Evolutionary conservation across 1,140 invertebrate genomes (phyloP).

Genomic region (Lepidurus couesii): DNA sequence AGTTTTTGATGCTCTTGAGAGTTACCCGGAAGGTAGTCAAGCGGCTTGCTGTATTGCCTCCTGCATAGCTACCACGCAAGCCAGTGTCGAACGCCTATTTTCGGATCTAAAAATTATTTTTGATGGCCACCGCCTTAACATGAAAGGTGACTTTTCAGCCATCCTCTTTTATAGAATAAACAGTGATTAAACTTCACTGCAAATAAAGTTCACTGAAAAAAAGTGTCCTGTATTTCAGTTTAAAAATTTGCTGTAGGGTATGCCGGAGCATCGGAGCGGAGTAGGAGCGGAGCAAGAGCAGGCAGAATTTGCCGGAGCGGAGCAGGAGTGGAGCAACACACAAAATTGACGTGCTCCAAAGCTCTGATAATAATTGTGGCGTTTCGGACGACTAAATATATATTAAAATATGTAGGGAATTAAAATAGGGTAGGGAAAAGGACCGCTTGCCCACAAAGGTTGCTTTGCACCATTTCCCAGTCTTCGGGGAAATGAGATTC

Average conservation of each 20-base stretch:
- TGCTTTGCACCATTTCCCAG: too few species aligned
- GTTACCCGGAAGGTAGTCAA: neutral
- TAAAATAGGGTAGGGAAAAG: too few species aligned
- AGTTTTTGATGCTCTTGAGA: neutral
- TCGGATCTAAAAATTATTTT: neutral
- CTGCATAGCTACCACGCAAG: neutral
- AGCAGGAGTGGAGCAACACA: neutral
- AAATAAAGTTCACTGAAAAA: neutral
- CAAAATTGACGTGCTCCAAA: slow-evolving; percentile 5
- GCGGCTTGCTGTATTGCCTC: neutral
- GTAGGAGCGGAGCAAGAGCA: neutral
- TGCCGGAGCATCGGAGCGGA: slow-evolving; percentile 2
- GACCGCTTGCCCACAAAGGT: too few species aligned
- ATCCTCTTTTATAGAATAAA: slow-evolving; percentile 7
- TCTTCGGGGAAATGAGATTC: too few species aligned
- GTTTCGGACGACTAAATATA: too few species aligned
- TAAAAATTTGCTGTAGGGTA: neutral
- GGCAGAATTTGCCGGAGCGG: slow-evolving; percentile 2
- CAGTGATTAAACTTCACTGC: neutral
- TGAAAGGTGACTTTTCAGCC: neutral
- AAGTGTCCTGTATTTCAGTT: neutral
- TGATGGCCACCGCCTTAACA: neutral
- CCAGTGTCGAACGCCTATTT: neutral
- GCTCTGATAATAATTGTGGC: too few species aligned
- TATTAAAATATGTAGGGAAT: too few species aligned